Base-by-base conservation (phyloP, 2,888 invertebrate genomes). In the Netelia inedita region DNA sequence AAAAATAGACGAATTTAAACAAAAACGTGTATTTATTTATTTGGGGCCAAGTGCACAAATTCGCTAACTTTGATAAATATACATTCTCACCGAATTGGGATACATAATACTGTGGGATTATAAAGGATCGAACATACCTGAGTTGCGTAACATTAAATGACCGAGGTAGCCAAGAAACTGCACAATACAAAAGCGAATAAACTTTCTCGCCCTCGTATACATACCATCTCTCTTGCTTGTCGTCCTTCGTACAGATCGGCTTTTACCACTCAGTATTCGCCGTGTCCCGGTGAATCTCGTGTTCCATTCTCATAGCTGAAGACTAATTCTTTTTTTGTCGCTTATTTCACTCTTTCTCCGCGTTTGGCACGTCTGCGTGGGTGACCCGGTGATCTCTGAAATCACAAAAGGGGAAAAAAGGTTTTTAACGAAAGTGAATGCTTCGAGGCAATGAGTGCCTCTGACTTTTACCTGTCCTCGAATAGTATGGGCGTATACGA, bases 141-240 rank as follows among this genome's bases (percentile, higher is more conserved):
- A 78, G 55, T 84, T 84, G 65, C 57, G 57, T 57, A 85, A 85
- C 23, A 57, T 63, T 28, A 41, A 78, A 78, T 80, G 71, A 79
- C 79, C 79, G 80, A 72, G 80, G 41, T 71, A 68, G 41, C 21
- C 72, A 61, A 73, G 80, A 79, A 81, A 74, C 71, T 74, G 81
- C 81, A 79, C 81, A 79, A n/a, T n/a, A n/a, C n/a, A n/a, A n/a
- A 79, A 81, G 78, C 78, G 81, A 79, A 78, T 81, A 81, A 85
- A 85, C 81, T 85, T 85, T 85, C 84, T 79, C 84, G 84, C 78
- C 80, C 75, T 75, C 79, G 63, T 59, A 63, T 53, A 75, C 46
- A 1, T 16, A 55, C 55, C 1, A 68, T 68, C n/a, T 68, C 55
- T 46, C 11, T 2, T 41, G 61, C 14, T 28, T 55, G 10, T 55